Percentiles rank a stretch among this genome's conserved stretches.
Conservation (phyloP, 2,113 vertebrate genomes). For the Psittacus erithacus region DNA sequence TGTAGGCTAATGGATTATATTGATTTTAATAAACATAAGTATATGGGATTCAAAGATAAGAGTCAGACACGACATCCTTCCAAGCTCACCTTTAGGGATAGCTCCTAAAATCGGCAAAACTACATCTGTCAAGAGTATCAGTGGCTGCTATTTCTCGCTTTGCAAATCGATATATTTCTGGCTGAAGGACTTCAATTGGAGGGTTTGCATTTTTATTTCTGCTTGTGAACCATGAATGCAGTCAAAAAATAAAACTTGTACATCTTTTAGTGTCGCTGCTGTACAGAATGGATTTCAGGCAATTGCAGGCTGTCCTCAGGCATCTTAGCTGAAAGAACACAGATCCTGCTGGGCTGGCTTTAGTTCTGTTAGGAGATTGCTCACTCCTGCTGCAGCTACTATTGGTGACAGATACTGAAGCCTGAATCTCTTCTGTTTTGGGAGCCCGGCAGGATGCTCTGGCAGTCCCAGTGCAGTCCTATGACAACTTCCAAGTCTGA, state of each 20-base stretch:
- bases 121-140: neutral
- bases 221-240: neutral
- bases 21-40: slow-evolving; percentile 85
- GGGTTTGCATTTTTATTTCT: neutral
- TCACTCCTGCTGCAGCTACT: neutral
- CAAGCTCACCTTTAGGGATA: slow-evolving; percentile 7
- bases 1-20: slow-evolving; percentile 81
- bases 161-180: neutral
- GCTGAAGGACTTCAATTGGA: slow-evolving; percentile 11
- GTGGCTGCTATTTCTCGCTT: neutral
- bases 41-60: slow-evolving; percentile 77
- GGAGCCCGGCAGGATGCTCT: neutral
- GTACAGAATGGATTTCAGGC: neutral
- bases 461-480: fast-evolving
- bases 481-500: neutral
- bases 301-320: neutral
- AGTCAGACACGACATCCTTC: slow-evolving; percentile 49
- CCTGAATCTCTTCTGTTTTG: neutral
- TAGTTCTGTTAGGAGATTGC: neutral
- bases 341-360: neutral
- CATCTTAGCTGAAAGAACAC: neutral
- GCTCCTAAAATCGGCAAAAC: slow-evolving; percentile 15
- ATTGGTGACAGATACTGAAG: neutral
- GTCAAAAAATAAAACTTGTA: neutral
- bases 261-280: neutral